Evolutionary conservation across 1,140 invertebrate genomes (phyloP).

Genomic region (Drosophila oshimai): DNA sequence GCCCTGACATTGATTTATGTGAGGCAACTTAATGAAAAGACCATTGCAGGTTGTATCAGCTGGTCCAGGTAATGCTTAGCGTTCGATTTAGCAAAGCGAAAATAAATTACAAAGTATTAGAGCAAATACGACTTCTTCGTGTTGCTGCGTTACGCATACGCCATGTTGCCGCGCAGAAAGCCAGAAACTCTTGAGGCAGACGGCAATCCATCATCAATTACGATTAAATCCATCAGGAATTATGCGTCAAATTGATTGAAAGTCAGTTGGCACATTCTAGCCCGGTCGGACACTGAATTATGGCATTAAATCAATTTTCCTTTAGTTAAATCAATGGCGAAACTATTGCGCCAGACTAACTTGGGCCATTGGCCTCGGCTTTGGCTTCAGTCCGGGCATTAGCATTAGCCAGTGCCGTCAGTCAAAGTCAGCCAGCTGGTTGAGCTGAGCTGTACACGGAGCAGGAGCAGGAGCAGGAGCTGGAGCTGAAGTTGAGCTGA

Average conservation of each 20-base stretch:
- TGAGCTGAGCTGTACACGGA: constrained; percentile 17
- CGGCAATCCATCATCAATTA: constrained; percentile 82
- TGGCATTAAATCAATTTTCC: constrained; percentile 71
- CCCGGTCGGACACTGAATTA: constrained; percentile 51
- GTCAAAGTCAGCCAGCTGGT: constrained; percentile 49
- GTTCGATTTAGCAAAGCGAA: constrained; percentile 75
- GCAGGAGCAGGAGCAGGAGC: background rate
- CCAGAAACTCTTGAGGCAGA: background rate
- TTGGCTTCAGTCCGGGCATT: constrained; percentile 2
- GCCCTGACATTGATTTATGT: constrained; percentile 38
- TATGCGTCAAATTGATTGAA: constrained; percentile 83
- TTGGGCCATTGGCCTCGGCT: constrained; percentile 3
- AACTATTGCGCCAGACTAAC: constrained; percentile 47
- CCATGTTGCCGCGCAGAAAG: background rate
- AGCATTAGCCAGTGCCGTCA: constrained; percentile 50
- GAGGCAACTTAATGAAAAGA: constrained; percentile 31
- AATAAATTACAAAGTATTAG: constrained; percentile 79
- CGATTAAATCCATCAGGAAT: constrained; percentile 82
- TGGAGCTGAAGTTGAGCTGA: background rate
- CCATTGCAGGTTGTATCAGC: constrained; percentile 27
- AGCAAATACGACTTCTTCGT: constrained; percentile 33
- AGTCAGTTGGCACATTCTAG: constrained; percentile 70
- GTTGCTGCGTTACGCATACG: constrained; percentile 23
- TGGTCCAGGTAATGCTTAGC: constrained; percentile 25
- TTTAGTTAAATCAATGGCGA: constrained; percentile 64